Base-by-base conservation (phyloP, 2,888 invertebrate genomes). In the Stenodera caucasica region DNA sequence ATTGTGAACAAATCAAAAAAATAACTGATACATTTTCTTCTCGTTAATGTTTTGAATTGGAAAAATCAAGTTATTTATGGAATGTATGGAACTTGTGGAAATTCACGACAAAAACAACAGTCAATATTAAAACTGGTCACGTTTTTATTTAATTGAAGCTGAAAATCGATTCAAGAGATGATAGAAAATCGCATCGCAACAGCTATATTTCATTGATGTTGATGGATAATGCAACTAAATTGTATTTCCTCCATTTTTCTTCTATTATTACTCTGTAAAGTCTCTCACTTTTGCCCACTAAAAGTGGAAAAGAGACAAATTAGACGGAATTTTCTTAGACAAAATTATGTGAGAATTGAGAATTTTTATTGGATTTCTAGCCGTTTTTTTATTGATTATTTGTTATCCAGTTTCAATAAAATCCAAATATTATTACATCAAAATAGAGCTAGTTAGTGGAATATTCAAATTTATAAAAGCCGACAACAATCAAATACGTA, bases 331-430 rank as follows among this genome's bases (percentile, higher is more conserved):
- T 35, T 35, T 18, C 18, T 40, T 40, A 9, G 40, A 18, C 11
- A 18, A 15, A 9, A 40, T 18, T 9, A 40, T 15, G 18, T 7
- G 64, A 64, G 21, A 75, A 75, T 58, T 26, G 37, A 37, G 15
- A 2, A 37, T 2, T 37, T 18, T 40, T 40, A 40, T 40, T 40
- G 8, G 9, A 40, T 40, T 40, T 18, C 9, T 71, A 64, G 58
- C 69, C 74, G 60, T 75, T 73, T 57, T 67, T 30, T 72, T 73
- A 58, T 59, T 75, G 54, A 69, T 70, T 6, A 72, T 69, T 59
- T 55, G 74, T 30, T 70, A 72, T 1, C 60, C 32, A 29, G 68
- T 72, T 12, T 60, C 59, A 50, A 68, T 74, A 59, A 70, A 72
- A n/a, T 67, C 64, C 3, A 55, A 53, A 30, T 21, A 60, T 37